A percentile compares a stretch with the other conserved stretches of the same genome.
Evolutionary conservation across 2,797 vertebrate genomes (phyloP).

Genomic region (Cossypha niveicapilla): DNA sequence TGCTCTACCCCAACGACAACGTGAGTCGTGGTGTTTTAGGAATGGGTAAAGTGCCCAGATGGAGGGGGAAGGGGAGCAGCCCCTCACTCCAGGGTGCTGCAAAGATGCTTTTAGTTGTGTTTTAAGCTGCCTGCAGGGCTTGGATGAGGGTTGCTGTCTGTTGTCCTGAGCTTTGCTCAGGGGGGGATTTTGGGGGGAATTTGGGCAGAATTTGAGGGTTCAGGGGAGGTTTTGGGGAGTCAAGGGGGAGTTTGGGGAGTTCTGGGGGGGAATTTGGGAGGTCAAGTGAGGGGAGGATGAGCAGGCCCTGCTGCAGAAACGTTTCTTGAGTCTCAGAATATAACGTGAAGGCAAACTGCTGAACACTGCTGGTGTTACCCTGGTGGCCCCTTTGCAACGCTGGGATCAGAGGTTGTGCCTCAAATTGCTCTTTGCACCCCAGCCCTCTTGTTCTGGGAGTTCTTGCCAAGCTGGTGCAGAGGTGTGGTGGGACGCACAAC

Average conservation of each 20-base stretch:
- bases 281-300: background rate
- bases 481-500: background rate
- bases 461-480: background rate
- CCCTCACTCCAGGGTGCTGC: accelerated
- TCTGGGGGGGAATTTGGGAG: too few species aligned
- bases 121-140: background rate
- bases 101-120: background rate
- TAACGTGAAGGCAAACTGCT: accelerated
- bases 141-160: too few species aligned
- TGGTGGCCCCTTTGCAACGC: background rate
- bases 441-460: background rate
- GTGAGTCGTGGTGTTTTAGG: background rate
- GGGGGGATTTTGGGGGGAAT: too few species aligned
- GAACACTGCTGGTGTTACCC: accelerated
- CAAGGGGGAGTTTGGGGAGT: too few species aligned
- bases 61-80: background rate
- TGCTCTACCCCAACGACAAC: background rate
- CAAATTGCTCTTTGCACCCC: background rate
- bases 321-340: accelerated
- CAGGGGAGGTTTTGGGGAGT: too few species aligned
- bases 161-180: too few species aligned
- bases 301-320: background rate
- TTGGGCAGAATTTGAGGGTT: too few species aligned
- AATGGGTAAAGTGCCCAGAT: too few species aligned
- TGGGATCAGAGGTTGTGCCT: background rate